Evolutionary conservation across 2,113 vertebrate species (phyloP), one percentile per base, ranked within the genome.

Genomic region (Hypanus sabinus): DNA sequence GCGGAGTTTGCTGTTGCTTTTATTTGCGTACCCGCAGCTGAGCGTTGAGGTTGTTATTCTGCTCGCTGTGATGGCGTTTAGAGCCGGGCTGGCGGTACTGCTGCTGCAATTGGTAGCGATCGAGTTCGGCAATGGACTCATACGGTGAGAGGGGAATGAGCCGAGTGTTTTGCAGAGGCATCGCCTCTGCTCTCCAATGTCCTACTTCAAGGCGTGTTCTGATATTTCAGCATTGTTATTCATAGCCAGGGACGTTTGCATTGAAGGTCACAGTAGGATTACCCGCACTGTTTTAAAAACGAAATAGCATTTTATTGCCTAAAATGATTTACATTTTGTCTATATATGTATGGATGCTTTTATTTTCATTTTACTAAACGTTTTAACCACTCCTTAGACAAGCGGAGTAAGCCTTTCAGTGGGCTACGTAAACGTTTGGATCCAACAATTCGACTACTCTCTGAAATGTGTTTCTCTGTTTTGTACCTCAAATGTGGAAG

Each of bases 21-120:
- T 9, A 36, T 88, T 33, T 1, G 5, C 0, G 12, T 88, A 7
- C 10, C 27, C 6, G 1, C 0, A 5, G 0, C 1, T 18, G 60
- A 88, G 85, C 57, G 2, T 2, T 88, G 46, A 30, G 12, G 3
- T 24, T 27, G 55, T 12, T 62, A 0, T 16, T n/a, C 3, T 2
- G 0, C 20, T 6, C 5, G 55, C 12, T 62, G 57, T 5, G 0
- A 88, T 88, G 83, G 60, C 30, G 55, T 0, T n/a, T 12, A 55
- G 27, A n/a, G 55, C 11, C 14, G 14, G 3, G 27, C 57, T 75
- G 3, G 71, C 27, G 3, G 24, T 65, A 27, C 30, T n/a, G 46
- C 10, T 79, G 80, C 9, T 65, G 60, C 85, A 33, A n/a, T 14
- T 9, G 85, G 60, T n/a, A 20, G 60, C 30, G 18, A 5, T 90